Conservation (phyloP, 2,113 vertebrate genomes). For the Mola mola region DNA sequence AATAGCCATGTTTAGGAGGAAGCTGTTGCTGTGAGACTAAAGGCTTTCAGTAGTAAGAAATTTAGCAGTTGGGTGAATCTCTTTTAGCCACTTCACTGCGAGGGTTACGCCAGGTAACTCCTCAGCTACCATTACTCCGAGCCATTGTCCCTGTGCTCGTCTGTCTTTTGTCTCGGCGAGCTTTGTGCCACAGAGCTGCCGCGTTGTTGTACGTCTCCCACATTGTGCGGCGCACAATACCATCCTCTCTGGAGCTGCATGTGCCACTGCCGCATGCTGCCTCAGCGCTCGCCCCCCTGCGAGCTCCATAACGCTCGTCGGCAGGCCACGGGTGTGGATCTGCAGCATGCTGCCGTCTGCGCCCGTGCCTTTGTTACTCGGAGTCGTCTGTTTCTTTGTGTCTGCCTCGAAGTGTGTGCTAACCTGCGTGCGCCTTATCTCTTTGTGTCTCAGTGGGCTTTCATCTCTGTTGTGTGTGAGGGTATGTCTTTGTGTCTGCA, state of each 20-base stretch:
- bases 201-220: constrained; percentile 6
- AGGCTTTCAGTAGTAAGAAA: too few relatives aligned
- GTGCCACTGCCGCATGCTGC: constrained; percentile 13
- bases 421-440: constrained; percentile 34
- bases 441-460: constrained; percentile 33
- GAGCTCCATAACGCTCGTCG: constrained; percentile 12
- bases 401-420: constrained; percentile 38
- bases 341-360: constrained; percentile 44
- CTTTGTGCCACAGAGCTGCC: constrained; percentile 37
- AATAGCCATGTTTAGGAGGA: too few relatives aligned
- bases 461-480: constrained; percentile 7
- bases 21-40: too few relatives aligned
- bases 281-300: too few relatives aligned
- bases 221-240: constrained; percentile 36
- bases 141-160: too few relatives aligned
- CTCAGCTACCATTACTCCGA: too few relatives aligned
- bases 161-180: constrained; percentile 15
- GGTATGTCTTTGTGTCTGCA: constrained; percentile 49
- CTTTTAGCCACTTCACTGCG: too few relatives aligned
- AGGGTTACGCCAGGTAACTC: too few relatives aligned
- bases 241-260: constrained; percentile 26
- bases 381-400: constrained; percentile 49
- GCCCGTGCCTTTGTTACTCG: constrained; percentile 35
- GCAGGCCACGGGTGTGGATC: constrained; percentile 18
- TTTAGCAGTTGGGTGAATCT: too few relatives aligned